Evolutionary conservation across 2,888 invertebrate species (phyloP), one percentile per base, ranked within the genome.

Genomic region (Halictus quadricinctus): DNA sequence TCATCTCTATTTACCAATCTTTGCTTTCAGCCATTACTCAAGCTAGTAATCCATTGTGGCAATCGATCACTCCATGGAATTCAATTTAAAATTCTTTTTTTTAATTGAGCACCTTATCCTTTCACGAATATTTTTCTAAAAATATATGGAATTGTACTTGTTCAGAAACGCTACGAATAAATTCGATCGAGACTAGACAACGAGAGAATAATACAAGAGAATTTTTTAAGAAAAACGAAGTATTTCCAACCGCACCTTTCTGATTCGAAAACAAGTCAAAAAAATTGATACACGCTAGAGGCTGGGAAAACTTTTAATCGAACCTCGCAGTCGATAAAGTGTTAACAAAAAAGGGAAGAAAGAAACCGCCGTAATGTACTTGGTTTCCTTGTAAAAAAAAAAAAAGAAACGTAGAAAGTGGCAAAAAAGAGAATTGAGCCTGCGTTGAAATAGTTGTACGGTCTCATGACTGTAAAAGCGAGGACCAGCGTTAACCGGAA

Each of bases 271-370:
- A 36, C 18, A 69, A 41, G 21, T 41, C 69, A 29, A 29, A 64
- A 64, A 64, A 64, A 64, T 29, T 64, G 66, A 66, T 29, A 21
- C 69, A 41, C 36, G 36, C 36, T 41, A 69, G 10, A 69, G 10
- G 18, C 69, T 21, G 69, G 10, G 64, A 69, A 69, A 69, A 64
- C 64, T 41, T 41, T 36, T 41, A 69, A 69, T 54, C 12, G 73
- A 50, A 73, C 25, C 50, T 2, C 15, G 73, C 50, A 48, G 29
- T 50, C 73, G 50, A 73, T 73, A 73, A 73, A 73, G 50, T 36
- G 73, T 73, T 36, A 36, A 41, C 54, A 58, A 58, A 75, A 36
- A 43, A 75, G 21, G 6, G n/a, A n/a, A 46, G 12, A 18, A 43
- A 43, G 41, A n/a, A 43, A 75, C 43, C 15, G 15, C 25, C 18